A percentile compares a stretch with the other conserved stretches of the same genome.
These are phyloP conservation scores for Thereuonema tuberculata DNA, from an alignment of 1,140 invertebrate genomes.

Conservation along the genomic window DNA sequence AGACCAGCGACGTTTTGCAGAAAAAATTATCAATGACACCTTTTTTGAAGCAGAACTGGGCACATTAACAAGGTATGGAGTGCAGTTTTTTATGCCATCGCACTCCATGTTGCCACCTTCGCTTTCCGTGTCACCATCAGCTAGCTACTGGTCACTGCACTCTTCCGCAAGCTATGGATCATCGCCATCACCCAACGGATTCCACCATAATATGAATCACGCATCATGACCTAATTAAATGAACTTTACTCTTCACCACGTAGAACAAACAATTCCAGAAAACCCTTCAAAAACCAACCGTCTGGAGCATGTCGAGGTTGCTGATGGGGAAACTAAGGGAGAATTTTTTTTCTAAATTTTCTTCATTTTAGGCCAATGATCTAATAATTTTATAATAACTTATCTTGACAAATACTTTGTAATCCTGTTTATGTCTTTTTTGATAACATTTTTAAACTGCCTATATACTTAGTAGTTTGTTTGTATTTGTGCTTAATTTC, in stretches of 20 bases:
- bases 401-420: neutral
- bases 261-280: neutral
- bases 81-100: neutral
- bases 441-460: neutral
- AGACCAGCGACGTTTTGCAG: conserved; percentile 7
- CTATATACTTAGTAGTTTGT: neutral
- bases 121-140: neutral
- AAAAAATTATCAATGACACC: conserved; percentile 9
- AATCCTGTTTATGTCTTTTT: neutral
- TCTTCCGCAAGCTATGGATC: neutral
- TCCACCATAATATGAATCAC: neutral
- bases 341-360: neutral
- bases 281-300: neutral
- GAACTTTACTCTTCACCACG: neutral
- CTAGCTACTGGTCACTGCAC: neutral
- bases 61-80: conserved; percentile 6
- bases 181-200: neutral
- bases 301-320: neutral
- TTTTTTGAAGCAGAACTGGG: conserved; percentile 11
- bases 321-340: neutral
- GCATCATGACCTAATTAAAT: neutral
- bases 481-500: neutral
- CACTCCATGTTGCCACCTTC: neutral
- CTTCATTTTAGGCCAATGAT: neutral
- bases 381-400: neutral